Conservation (phyloP, 2,888 invertebrate genomes). For the Leptogaster cylindrica region DNA sequence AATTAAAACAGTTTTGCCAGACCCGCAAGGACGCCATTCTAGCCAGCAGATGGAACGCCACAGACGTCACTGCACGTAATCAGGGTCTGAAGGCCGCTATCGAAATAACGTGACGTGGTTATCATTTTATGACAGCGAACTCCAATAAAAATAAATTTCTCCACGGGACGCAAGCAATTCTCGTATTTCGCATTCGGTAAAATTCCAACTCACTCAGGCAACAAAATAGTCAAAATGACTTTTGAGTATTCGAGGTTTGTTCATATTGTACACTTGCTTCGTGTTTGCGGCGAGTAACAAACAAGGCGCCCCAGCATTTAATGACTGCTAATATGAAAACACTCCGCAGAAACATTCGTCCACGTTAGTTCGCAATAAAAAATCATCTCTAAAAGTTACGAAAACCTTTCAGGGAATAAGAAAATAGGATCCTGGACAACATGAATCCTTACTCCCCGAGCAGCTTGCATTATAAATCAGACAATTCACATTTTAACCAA, state of each 20-base stretch:
- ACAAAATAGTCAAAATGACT: too few relatives aligned
- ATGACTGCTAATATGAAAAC: slow-evolving; percentile 11
- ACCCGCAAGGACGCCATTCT: too few relatives aligned
- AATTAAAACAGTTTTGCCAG: background rate
- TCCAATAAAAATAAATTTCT: slow-evolving; percentile 29
- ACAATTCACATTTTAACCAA: slow-evolving; percentile 2
- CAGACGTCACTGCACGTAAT: too few relatives aligned
- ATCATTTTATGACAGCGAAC: slow-evolving; percentile 15
- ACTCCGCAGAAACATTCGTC: slow-evolving; percentile 27
- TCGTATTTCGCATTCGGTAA: background rate
- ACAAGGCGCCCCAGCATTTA: slow-evolving; percentile 13
- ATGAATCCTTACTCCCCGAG: background rate
- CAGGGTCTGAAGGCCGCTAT: too few relatives aligned
- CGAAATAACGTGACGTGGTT: background rate
- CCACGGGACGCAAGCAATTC: slow-evolving; percentile 15
- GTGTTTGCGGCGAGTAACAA: too few relatives aligned
- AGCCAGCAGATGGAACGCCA: too few relatives aligned
- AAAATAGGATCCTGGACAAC: slow-evolving; percentile 27
- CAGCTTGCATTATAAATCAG: slow-evolving; percentile 36
- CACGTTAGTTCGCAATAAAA: slow-evolving; percentile 35
- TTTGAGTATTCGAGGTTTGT: too few relatives aligned
- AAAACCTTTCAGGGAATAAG: slow-evolving; percentile 34
- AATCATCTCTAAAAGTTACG: slow-evolving; percentile 34
- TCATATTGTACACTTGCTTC: too few relatives aligned
- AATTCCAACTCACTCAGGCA: too few relatives aligned